Conservation (phyloP, 2,888 invertebrate species). For the Chymomyza caudatula region DNA sequence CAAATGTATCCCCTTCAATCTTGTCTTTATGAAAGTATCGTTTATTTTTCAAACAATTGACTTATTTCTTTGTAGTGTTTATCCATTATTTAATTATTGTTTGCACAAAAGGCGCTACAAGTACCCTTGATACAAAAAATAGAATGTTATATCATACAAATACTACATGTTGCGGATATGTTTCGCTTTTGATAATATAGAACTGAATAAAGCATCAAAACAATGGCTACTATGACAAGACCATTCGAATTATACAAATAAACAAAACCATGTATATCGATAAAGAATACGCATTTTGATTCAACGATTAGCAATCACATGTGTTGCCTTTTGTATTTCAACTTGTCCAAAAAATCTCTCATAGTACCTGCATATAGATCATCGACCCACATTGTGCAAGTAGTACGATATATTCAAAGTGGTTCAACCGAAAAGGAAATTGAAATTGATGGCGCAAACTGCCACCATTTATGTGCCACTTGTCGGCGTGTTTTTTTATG, state of each 20-base stretch:
- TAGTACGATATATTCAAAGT: not conserved
- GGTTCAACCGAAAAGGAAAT: not conserved
- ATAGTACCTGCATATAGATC: not conserved
- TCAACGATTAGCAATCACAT: not conserved
- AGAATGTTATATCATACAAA: not conserved
- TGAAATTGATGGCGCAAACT: not conserved
- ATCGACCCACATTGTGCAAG: not conserved
- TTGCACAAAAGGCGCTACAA: not conserved
- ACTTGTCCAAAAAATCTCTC: not conserved
- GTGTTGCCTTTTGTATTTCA: not conserved
- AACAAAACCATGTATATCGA: not conserved
- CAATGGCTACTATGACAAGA: not conserved
- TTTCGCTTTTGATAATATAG: not conserved
- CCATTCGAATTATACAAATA: not conserved
- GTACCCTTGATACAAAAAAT: slow-evolving; percentile 1
- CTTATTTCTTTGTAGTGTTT: not conserved
- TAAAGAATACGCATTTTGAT: not conserved
- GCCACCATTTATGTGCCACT: not conserved
- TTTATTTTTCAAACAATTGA: not conserved
- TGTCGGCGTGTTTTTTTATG: not conserved
- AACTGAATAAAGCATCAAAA: not conserved
- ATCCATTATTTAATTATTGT: not conserved
- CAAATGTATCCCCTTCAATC: too few species aligned
- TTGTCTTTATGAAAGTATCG: not conserved
- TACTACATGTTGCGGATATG: slow-evolving; percentile 2